These are phyloP conservation scores for Acinonyx jubatus DNA, from an alignment of 2,113 vertebrate species.

Conservation along the genomic window DNA sequence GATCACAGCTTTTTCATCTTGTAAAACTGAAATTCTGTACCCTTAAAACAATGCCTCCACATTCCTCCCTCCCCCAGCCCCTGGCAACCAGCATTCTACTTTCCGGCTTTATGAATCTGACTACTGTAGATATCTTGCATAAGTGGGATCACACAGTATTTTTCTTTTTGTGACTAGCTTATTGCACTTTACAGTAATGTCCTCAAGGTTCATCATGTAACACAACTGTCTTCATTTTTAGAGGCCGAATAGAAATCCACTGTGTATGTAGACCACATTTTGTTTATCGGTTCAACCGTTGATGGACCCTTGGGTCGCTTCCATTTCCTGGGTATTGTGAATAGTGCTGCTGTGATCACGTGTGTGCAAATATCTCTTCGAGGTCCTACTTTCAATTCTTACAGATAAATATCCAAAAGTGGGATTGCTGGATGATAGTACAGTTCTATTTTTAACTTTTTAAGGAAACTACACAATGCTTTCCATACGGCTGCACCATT, in stretches of 20 bases:
- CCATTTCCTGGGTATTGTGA: not conserved
- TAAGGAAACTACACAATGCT: no score
- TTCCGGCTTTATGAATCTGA: not conserved
- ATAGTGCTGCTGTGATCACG: not conserved
- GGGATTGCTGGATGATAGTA: no score
- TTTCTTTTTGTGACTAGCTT: not conserved
- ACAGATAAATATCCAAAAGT: not conserved
- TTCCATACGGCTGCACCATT: no score
- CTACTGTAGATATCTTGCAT: not conserved
- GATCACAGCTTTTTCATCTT: not conserved
- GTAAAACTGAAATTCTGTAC: not conserved
- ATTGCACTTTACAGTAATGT: not conserved
- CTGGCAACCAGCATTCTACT: not conserved
- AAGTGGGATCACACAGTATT: not conserved
- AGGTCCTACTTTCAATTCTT: not conserved
- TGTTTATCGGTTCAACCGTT: not conserved
- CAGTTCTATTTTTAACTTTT: no score
- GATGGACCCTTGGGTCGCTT: not conserved
- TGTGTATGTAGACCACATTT: not conserved
- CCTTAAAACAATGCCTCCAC: not conserved
- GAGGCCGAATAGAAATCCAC: not conserved
- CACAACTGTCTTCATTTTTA: not conserved
- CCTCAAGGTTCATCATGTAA: not conserved
- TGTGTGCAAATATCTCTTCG: not conserved
- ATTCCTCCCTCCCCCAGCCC: not conserved